Evolutionary conservation across 2,888 invertebrate species (phyloP), one percentile per base, ranked within the genome.

Genomic region (Platerodrilus igneus): DNA sequence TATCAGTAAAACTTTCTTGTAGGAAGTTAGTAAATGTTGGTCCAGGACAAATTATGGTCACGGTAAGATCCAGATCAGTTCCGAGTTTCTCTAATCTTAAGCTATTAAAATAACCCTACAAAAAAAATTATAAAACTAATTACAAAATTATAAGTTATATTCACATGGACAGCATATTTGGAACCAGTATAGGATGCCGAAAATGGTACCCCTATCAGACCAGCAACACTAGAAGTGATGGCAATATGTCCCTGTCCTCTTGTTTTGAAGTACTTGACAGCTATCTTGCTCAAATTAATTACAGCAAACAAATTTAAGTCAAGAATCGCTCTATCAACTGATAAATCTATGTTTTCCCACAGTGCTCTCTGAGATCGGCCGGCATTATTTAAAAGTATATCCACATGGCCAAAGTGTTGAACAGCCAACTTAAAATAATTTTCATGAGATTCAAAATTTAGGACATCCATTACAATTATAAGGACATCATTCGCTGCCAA

Each of bases 311-410:
- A 84, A 63, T 91, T 87, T 37, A 89, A 60, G 19, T 87, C 80
- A 58, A 90, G 84, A 54, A 88, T 69, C 42, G 83, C 76, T 27
- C 71, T 72, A 62, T 91, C 89, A 0, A 90, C 87, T 23, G 70
- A 64, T 1, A 84, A 46, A 1, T 82, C 77, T 27, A 83, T 85
- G 1, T 79, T 71, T 45, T 81, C 79, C 81, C 84, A 88, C 11
- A 63, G 54, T 1, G 83, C 83, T 46, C 88, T 70, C 62, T 90
- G 89, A 4, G 85, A 83, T 36, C 86, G 68, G 0, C 88, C 89
- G 1, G 88, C 88, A 68, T 90, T 90, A 59, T 85, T 86, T 0
- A 90, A 76, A 20, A 90, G 69, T 38, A 89, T 75, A 59, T 90
- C 86, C 23, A 90, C 65, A 69, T 77, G 63, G 26, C 80, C 84